phyloP scores from a whole-genome alignment of 1,140 invertebrate genomes.

The Drosophila bocki region DNA sequence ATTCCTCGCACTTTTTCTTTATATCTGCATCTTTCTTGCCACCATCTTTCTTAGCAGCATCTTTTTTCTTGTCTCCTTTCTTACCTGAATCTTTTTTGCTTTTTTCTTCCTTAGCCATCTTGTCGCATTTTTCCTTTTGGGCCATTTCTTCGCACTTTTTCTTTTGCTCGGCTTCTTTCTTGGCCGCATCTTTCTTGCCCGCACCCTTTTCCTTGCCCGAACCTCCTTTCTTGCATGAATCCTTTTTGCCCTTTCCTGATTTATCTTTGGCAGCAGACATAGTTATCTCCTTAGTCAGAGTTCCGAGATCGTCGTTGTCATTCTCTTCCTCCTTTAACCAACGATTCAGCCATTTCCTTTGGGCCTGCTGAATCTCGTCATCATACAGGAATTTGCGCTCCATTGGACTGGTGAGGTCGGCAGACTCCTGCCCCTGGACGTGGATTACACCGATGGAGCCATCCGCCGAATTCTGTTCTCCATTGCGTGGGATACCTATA shows the following conservation, averaged over 20 bases:
- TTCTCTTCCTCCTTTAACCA: neutral
- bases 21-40: neutral
- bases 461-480: neutral
- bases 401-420: neutral
- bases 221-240: neutral
- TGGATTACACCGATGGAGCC: neutral
- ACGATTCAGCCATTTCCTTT: neutral
- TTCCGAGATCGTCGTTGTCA: neutral
- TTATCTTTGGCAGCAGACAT: neutral
- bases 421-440: neutral
- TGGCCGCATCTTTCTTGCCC: neutral
- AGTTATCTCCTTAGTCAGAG: neutral
- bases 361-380: neutral
- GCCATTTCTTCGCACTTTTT: too few species aligned
- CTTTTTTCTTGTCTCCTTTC: conserved; percentile 10
- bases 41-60: neutral
- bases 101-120: too few species aligned
- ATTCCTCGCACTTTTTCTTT: conserved; percentile 11
- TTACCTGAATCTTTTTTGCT: neutral
- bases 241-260: neutral
- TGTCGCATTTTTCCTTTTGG: too few species aligned
- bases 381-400: neutral
- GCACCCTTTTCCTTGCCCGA: neutral
- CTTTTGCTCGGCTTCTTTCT: too few species aligned
- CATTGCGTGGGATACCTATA: neutral